Percentiles rank a stretch among this genome's conserved stretches.
These are phyloP conservation scores for Bradypodion pumilum DNA, from an alignment of 2,797 vertebrate genomes.

Conservation along the genomic window DNA sequence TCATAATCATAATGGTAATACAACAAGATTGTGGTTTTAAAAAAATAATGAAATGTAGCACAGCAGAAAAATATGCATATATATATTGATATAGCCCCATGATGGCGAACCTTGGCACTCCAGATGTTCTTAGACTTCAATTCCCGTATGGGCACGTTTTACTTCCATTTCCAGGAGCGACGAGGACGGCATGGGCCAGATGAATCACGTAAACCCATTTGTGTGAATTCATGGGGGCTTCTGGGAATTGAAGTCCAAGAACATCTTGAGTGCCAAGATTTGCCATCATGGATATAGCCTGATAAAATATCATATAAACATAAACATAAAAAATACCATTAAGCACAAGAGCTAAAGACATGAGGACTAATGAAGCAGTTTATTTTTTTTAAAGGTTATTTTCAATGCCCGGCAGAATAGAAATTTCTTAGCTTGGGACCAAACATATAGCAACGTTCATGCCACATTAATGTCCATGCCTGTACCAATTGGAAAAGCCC, in stretches of 20 bases:
- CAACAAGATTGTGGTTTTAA: neutral
- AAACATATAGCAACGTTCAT: neutral
- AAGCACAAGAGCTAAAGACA: too few relatives aligned
- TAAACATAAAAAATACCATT: neutral
- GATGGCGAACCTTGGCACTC: too few relatives aligned
- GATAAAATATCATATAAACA: neutral
- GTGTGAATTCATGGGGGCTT: too few relatives aligned
- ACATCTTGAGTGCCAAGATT: too few relatives aligned
- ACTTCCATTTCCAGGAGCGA: too few relatives aligned
- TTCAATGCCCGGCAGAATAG: neutral
- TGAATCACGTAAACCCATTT: too few relatives aligned
- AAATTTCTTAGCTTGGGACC: neutral
- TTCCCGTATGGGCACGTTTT: too few relatives aligned
- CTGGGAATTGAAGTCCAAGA: too few relatives aligned
- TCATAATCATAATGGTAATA: neutral
- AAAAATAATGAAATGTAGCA: neutral
- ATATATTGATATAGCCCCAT: neutral
- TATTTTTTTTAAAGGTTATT: neutral
- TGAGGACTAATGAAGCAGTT: too few relatives aligned
- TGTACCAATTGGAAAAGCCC: neutral
- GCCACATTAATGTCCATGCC: neutral
- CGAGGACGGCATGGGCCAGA: too few relatives aligned
- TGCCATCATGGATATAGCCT: too few relatives aligned
- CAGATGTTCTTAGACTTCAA: too few relatives aligned
- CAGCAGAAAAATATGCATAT: neutral